Conservation (phyloP, 92 coral and sea anemone genomes). For the Bergia sp. region DNA sequence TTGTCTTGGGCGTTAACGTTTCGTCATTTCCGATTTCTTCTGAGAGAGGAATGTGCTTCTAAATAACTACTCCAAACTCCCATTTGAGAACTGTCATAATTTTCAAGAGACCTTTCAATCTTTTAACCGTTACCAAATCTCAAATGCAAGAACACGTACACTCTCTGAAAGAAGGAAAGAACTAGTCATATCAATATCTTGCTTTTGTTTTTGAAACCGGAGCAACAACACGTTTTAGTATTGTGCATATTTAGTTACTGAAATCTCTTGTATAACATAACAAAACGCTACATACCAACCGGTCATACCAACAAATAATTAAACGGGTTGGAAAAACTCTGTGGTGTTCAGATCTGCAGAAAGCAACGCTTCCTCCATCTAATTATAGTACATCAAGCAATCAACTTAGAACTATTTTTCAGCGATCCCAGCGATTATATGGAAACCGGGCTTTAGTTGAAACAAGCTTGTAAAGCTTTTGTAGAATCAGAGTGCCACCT, state of each 20-base stretch:
- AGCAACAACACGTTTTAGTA: background rate
- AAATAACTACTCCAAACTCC: background rate
- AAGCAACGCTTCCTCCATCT: no score
- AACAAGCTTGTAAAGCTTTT: no score
- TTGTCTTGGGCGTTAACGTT: no score
- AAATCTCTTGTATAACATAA: background rate
- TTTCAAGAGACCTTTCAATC: no score
- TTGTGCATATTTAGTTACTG: background rate
- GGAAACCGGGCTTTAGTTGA: no score
- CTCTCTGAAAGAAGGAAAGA: background rate
- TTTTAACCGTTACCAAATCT: no score
- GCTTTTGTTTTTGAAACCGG: background rate
- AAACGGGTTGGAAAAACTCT: background rate
- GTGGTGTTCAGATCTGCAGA: background rate
- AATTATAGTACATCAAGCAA: no score
- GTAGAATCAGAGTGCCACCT: background rate
- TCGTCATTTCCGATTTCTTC: background rate
- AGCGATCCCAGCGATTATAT: no score
- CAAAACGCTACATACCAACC: background rate
- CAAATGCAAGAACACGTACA: no score
- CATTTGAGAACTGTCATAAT: background rate
- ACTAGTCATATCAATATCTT: no score
- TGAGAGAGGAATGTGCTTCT: background rate
- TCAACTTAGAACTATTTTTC: no score
- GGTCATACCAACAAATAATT: background rate